phyloP scores from a whole-genome alignment of 2,888 invertebrate genomes.

The Dryocosmus kuriphilus region DNA sequence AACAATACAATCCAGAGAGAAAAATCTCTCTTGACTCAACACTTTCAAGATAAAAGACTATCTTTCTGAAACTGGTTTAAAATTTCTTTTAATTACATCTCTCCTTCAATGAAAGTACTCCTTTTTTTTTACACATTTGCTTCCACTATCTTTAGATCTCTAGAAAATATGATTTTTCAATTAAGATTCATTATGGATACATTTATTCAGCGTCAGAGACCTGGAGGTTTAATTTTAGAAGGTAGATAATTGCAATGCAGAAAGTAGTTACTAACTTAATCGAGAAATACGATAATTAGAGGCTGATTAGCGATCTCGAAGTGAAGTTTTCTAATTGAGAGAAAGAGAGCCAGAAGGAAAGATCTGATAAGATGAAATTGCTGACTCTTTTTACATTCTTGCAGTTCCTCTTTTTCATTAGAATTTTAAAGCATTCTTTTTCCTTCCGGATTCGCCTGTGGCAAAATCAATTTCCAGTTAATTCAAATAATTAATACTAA shows the following conservation, averaged over 20 bases:
- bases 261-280: conserved; percentile 23
- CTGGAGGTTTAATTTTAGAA: conserved; percentile 13
- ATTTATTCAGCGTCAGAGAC: background rate
- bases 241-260: background rate
- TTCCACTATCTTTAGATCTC: background rate
- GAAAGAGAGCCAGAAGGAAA: conserved; percentile 16
- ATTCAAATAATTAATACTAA: background rate
- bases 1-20: background rate
- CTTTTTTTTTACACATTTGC: background rate
- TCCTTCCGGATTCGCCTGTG: background rate
- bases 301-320: conserved; percentile 8
- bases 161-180: background rate
- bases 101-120: background rate
- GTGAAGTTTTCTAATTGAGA: conserved; percentile 18
- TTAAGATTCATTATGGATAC: conserved; percentile 1
- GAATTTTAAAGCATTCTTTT: background rate
- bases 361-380: conserved; percentile 28
- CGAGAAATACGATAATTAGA: conserved; percentile 15
- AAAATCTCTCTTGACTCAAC: background rate
- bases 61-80: too few species aligned
- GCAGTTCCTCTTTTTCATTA: background rate
- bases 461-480: background rate
- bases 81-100: background rate
- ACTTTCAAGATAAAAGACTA: too few species aligned
- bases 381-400: background rate